Conservation (phyloP, 2,888 invertebrate species). For the Andrena camellia region DNA sequence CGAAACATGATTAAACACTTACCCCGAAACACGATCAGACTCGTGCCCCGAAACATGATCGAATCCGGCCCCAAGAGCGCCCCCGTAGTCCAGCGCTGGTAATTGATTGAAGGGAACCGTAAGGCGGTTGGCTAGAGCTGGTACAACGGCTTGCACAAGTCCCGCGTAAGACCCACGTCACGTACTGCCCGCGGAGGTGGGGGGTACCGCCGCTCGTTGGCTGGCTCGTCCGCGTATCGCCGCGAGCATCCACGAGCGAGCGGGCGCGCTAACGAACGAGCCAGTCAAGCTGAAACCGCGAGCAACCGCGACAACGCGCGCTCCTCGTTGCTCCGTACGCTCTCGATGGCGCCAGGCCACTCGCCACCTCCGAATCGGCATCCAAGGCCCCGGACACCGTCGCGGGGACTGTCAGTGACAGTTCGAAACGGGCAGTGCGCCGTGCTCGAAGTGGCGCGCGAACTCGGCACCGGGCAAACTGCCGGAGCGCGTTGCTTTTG, state of each 20-base stretch:
- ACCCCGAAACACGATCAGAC: no score
- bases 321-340: constrained; percentile 37
- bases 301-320: constrained; percentile 64
- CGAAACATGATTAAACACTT: no score
- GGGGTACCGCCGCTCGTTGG: constrained; percentile 63
- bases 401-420: not conserved
- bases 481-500: not conserved
- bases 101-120: not conserved
- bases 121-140: constrained; percentile 1
- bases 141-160: constrained; percentile 14
- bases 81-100: not conserved
- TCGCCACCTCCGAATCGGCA: constrained; percentile 5
- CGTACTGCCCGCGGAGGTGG: constrained; percentile 66
- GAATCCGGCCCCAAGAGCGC: no score
- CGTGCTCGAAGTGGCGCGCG: not conserved
- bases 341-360: constrained; percentile 37
- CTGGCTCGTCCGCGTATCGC: constrained; percentile 71
- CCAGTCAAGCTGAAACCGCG: constrained; percentile 83
- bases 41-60: no score
- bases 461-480: not conserved
- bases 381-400: not conserved
- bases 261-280: constrained; percentile 66
- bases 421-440: not conserved
- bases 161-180: constrained; percentile 47
- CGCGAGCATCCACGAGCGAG: constrained; percentile 65